Evolutionary conservation across 2,113 vertebrate genomes (phyloP).

Genomic region (Chloropsis cyanopogon): DNA sequence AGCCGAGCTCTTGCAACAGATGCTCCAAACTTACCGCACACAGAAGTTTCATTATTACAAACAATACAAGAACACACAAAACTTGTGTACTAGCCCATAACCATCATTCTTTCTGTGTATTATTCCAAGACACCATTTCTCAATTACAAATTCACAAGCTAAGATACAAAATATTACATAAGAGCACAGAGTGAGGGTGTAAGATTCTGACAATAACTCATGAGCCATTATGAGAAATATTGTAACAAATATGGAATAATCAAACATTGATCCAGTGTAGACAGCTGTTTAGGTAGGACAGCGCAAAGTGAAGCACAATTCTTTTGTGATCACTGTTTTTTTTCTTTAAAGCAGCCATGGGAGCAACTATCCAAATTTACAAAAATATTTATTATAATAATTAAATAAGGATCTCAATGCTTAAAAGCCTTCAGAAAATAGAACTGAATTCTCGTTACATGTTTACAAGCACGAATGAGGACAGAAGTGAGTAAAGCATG

Average conservation of each 20-base stretch:
- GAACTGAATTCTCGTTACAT: background rate
- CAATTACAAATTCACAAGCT: background rate
- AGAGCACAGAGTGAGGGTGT: background rate
- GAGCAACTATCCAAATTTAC: background rate
- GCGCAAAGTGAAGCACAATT: background rate
- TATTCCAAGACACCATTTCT: background rate
- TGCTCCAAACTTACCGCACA: background rate
- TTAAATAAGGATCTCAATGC: background rate
- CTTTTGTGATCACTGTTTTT: background rate
- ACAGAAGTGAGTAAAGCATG: background rate
- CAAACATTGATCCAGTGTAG: background rate
- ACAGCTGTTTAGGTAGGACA: background rate
- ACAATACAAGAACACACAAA: background rate
- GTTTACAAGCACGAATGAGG: background rate
- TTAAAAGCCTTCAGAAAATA: background rate
- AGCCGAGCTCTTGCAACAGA: background rate
- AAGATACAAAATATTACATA: background rate
- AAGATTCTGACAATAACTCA: background rate
- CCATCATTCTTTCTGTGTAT: background rate
- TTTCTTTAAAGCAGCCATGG: background rate
- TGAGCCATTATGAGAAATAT: background rate
- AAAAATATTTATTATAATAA: background rate
- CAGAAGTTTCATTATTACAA: background rate
- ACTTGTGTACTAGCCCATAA: background rate
- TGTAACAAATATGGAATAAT: background rate